phyloP scores from a whole-genome alignment of 2,113 vertebrate species.

The Aegotheles bennettii region DNA sequence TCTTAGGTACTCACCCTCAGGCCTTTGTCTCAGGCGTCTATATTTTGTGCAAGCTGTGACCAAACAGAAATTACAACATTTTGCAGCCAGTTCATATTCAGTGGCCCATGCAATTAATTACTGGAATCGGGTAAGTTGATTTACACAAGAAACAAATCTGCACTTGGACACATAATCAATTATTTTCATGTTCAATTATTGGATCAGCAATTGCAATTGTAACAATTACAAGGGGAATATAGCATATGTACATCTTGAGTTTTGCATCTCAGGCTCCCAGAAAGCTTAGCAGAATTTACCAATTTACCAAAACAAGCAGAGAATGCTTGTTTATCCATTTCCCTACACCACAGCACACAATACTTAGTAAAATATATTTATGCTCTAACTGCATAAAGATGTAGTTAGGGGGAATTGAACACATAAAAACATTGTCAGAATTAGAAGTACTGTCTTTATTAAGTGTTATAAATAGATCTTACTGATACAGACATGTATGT shows the following conservation, averaged over 20 bases:
- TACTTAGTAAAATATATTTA: not conserved
- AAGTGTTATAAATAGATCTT: not conserved
- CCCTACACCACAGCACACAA: not conserved
- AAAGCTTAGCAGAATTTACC: not conserved
- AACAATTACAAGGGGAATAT: not conserved
- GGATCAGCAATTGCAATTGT: not conserved
- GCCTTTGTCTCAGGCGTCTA: not conserved
- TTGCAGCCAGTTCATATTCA: not conserved
- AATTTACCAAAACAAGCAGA: not conserved
- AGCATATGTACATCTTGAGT: not conserved
- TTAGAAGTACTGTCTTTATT: not conserved
- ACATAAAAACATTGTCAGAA: not conserved
- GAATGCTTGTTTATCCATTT: not conserved
- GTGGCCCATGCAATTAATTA: not conserved
- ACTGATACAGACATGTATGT: not conserved
- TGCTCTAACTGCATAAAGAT: not conserved
- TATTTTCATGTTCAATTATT: not conserved
- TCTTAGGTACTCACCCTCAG: not conserved
- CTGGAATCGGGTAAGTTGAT: not conserved
- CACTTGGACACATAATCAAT: not conserved
- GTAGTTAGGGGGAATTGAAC: not conserved
- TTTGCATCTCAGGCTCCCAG: not conserved
- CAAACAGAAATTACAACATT: not conserved
- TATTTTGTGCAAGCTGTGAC: not conserved
- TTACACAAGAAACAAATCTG: not conserved